Evolutionary conservation across 2,888 invertebrate species (phyloP).

Genomic region (Xestia rhomboidea): DNA sequence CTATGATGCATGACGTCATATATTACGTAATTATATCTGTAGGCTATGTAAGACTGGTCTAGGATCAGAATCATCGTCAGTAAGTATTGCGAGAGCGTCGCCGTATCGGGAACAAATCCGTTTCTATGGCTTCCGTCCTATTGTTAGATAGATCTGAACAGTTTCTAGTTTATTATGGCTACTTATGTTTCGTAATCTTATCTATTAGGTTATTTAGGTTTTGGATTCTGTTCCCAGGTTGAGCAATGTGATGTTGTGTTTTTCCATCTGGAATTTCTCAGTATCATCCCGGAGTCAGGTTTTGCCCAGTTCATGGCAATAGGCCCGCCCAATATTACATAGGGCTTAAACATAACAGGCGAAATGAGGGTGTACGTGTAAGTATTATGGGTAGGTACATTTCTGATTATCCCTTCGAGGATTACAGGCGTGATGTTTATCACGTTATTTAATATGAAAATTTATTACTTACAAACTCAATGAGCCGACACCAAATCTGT

Average conservation of each 20-base stretch:
- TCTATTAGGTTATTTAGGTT: neutral
- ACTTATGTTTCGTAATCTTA: neutral
- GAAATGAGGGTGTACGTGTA: too few relatives aligned
- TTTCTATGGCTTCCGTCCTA: slow-evolving; percentile 48
- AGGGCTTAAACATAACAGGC: neutral
- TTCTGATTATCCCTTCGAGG: neutral
- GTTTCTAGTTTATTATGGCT: slow-evolving; percentile 9
- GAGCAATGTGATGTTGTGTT: neutral
- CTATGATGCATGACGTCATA: slow-evolving; percentile 39
- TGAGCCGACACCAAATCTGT: slow-evolving; percentile 44
- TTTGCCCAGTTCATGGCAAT: neutral
- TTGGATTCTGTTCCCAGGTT: neutral
- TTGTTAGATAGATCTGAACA: slow-evolving; percentile 39
- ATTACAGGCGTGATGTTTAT: slow-evolving; percentile 9
- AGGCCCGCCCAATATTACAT: neutral
- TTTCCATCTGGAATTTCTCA: neutral
- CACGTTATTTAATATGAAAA: neutral
- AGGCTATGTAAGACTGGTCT: slow-evolving; percentile 40
- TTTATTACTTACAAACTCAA: slow-evolving; percentile 29
- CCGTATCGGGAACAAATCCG: slow-evolving; percentile 28
- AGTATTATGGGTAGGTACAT: too few relatives aligned
- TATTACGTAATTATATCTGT: slow-evolving; percentile 41
- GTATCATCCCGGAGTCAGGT: neutral
- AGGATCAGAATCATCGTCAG: slow-evolving; percentile 42
- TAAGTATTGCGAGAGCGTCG: slow-evolving; percentile 19